Base-by-base conservation (phyloP, 2,888 invertebrate species). In the Parascotia fuliginaria region DNA sequence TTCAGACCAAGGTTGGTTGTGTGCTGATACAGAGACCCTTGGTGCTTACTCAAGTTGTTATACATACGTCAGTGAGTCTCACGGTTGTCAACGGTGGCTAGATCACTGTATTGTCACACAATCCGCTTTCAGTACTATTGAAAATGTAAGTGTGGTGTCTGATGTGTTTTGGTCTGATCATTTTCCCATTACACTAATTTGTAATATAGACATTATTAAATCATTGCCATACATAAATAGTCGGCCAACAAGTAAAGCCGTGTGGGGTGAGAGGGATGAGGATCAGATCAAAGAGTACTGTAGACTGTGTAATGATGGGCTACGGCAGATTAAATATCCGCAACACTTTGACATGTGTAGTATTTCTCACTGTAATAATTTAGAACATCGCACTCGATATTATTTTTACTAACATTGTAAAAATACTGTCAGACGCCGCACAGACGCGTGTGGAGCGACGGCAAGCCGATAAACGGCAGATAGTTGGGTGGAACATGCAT, bases 401-500 rank as follows among this genome's bases (percentile, higher is more conserved):
- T 0, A 19, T 65, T 42, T 65, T 64, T 49, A 12, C 3, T 6
- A 42, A 52, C 29, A 47, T 65, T 22, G 43, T 62, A 1, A 6
- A 22, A 7, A 34, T 49, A 9, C 16, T 62, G 5, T 19, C 14
- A 4, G 36, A 55, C 9, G 49, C 58, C 1, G 51, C 63, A 11
- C 5, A 3, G 9, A 40, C 37, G 7, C 5, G 27, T 9, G 16
- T 9, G 9, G 3, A n/a, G 11, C 14, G 11, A 3, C 14, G 31
- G 7, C 6, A 6, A 13, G 14, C 31, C 11, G 9, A 11, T 0
- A n/a, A 39, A 33, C 12, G 13, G n/a, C 11, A 32, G 2, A 12
- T 62, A 7, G 11, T 37, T 3, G 60, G 62, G 0, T 67, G 65
- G 65, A 66, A 63, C 31, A 50, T 40, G 3, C 38, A 67, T 27